Evolutionary conservation across 2,797 vertebrate species (phyloP).

Genomic region (Trichosurus vulpecula): DNA sequence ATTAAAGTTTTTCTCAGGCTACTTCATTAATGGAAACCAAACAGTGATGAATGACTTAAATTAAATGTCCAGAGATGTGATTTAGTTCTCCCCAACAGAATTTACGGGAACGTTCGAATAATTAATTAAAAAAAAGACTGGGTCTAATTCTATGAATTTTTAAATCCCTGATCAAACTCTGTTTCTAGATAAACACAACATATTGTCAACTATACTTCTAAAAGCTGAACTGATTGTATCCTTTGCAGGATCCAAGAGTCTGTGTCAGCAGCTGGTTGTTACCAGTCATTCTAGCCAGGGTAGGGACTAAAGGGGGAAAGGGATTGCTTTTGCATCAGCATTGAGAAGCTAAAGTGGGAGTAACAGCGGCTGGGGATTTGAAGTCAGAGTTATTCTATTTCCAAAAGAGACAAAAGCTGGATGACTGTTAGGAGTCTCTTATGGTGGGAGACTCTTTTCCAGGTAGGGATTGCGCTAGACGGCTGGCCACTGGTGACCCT

Average conservation of each 20-base stretch:
- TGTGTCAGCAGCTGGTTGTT: neutral
- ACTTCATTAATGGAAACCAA: slow-evolving; percentile 72
- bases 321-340: neutral
- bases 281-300: neutral
- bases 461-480: neutral
- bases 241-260: neutral
- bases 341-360: neutral
- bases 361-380: neutral
- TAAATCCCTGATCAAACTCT: neutral
- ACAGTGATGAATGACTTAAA: slow-evolving; percentile 72
- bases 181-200: neutral
- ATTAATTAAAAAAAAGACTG: slow-evolving; percentile 51
- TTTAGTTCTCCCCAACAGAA: slow-evolving; percentile 58
- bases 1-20: slow-evolving; percentile 58
- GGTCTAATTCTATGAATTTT: neutral
- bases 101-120: slow-evolving; percentile 50
- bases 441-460: neutral
- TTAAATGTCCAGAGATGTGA: slow-evolving; percentile 57
- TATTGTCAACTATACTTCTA: neutral
- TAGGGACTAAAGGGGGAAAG: neutral
- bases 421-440: neutral
- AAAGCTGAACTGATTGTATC: neutral
- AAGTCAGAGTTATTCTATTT: neutral
- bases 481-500: neutral
- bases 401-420: neutral